Evolutionary conservation across 2,113 vertebrate genomes (phyloP).

Genomic region (Girardinichthys multiradiatus): DNA sequence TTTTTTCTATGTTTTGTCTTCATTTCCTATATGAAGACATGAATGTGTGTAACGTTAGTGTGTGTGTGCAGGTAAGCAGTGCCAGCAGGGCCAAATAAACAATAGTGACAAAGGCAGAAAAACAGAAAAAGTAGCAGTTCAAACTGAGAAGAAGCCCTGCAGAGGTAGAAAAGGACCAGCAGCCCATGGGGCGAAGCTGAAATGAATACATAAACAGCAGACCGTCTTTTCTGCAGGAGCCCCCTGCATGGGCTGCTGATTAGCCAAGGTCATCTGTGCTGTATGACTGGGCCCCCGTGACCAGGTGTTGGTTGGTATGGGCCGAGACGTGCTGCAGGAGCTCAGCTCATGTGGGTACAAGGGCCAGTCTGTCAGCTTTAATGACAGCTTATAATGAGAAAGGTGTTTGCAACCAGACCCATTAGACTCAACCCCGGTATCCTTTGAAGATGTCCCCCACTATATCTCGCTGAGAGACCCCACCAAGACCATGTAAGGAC

Average conservation of each 20-base stretch:
- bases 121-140: constrained; percentile 51
- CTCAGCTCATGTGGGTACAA: constrained; percentile 86
- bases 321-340: constrained; percentile 70
- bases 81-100: constrained; percentile 71
- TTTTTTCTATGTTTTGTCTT: constrained; percentile 84
- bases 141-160: constrained; percentile 63
- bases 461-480: constrained; percentile 83
- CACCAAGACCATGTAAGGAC: constrained; percentile 90
- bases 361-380: constrained; percentile 87
- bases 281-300: constrained; percentile 61
- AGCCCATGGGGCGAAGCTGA: constrained; percentile 71
- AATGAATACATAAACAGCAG: constrained; percentile 87
- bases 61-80: constrained; percentile 18
- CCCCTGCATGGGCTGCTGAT: constrained; percentile 85
- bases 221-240: constrained; percentile 80
- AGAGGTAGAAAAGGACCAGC: constrained; percentile 63
- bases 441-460: constrained; percentile 97
- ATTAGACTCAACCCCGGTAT: constrained; percentile 93
- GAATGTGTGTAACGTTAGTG: constrained; percentile 19
- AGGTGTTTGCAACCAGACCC: constrained; percentile 88
- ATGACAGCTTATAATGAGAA: constrained; percentile 96
- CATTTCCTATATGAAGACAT: constrained; percentile 80
- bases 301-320: constrained; percentile 77
- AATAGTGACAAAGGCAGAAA: constrained; percentile 77
- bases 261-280: constrained; percentile 91